Evolutionary conservation across 2,888 invertebrate species (phyloP).

Genomic region (Choristoneura rosaceana): DNA sequence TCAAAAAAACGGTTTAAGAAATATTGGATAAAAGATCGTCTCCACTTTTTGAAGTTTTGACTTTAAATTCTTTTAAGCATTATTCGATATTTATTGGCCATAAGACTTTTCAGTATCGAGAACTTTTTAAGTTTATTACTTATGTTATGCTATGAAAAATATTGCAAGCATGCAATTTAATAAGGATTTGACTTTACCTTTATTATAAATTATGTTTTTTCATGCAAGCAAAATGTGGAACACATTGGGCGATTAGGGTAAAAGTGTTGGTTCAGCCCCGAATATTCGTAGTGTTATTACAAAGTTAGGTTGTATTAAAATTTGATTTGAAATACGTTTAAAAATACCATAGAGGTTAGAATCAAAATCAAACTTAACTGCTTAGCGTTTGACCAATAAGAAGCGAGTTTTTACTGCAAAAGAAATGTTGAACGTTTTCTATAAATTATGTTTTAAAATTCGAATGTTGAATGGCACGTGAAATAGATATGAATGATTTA

Average conservation of each 20-base stretch:
- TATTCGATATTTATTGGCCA: too few species aligned
- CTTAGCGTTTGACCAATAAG: neutral
- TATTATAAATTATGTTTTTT: neutral
- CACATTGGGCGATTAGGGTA: neutral
- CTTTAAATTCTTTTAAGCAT: neutral
- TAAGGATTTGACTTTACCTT: neutral
- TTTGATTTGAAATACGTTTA: neutral
- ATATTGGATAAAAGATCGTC: neutral
- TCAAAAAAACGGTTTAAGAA: neutral
- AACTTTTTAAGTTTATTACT: neutral
- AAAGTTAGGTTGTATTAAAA: neutral
- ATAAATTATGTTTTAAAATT: neutral
- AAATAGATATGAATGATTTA: conserved; percentile 15
- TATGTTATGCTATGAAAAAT: neutral
- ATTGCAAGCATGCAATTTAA: neutral
- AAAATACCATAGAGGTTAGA: neutral
- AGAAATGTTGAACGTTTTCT: conserved; percentile 4
- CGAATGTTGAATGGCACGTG: conserved; percentile 10
- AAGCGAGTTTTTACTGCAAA: neutral
- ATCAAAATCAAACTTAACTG: neutral
- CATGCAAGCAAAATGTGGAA: neutral
- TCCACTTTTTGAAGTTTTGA: neutral
- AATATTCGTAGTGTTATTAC: too few species aligned
- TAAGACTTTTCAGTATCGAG: neutral
- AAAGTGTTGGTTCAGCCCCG: too few species aligned